Base-by-base conservation (phyloP, 2,113 vertebrate genomes). In the Laticauda colubrina region DNA sequence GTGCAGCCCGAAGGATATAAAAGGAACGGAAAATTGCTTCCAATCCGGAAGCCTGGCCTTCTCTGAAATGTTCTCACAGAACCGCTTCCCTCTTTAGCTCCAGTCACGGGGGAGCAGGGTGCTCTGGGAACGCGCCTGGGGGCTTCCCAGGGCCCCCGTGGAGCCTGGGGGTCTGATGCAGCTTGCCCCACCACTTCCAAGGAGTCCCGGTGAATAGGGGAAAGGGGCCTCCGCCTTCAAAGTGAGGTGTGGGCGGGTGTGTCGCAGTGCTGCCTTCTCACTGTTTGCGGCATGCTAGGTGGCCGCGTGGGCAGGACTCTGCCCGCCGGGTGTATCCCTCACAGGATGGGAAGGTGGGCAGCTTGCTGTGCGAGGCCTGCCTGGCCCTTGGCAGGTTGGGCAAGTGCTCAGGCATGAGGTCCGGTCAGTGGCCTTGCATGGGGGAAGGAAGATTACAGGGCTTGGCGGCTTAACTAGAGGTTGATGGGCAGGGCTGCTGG, bases 1-100 rank as follows among this genome's bases (percentile, higher is more conserved):
- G 96, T 97, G 97, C 95, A 95, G 96, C 97, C 96, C 96, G 95
- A 96, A 96, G 96, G 96, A 97, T 97, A 97, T 97, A 97, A 97
- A 97, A 97, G 97, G 97, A 98, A 97, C 96, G 97, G 97, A 97
- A 97, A 98, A 97, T 96, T 95, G 95, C 97, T 95, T 95, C 90
- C 5, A 94, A 94, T 96, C 96, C 89, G 96, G 96, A 96, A 96
- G 96, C 96, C 95, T 95, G 96, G 96, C 96, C 96, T 96, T 96
- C 97, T 95, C 95, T 94, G 95, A 96, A 97, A 96, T 93, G 95
- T 98, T 98, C 97, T 97, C 97, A 98, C 97, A 97, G 97, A 95
- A 95, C 93, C 0, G 93, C 95, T 94, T 95, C 95, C 23, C 91
- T 81, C 85, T 92, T 96, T 94, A 96, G 95, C 96, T 96, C 96